Conservation (phyloP, 2,888 invertebrate genomes). For the Sycophila texana region DNA sequence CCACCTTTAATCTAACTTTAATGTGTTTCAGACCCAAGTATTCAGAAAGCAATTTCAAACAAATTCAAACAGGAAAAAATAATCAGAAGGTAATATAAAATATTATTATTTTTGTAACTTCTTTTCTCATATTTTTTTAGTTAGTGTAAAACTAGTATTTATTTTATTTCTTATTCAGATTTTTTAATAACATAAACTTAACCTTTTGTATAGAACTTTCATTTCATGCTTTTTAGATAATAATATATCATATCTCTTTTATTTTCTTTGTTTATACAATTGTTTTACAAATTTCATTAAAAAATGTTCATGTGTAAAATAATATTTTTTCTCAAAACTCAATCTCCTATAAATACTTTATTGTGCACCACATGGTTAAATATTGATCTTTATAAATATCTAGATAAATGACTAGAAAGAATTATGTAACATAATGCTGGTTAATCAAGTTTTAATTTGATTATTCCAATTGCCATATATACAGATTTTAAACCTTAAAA, state of each 20-base stretch:
- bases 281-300: background rate
- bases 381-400: background rate
- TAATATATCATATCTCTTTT: background rate
- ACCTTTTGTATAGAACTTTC: background rate
- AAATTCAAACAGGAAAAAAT: background rate
- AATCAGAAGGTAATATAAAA: slow-evolving; percentile 29
- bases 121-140: background rate
- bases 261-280: background rate
- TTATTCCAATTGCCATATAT: background rate
- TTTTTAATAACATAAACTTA: background rate
- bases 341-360: background rate
- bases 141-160: no score
- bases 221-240: background rate
- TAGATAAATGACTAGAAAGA: background rate
- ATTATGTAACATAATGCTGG: background rate
- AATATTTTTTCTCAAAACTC: background rate
- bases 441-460: background rate
- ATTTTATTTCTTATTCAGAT: background rate
- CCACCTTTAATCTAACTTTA: slow-evolving; percentile 28
- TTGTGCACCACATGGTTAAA: background rate
- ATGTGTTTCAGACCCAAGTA: slow-evolving; percentile 50
- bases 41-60: slow-evolving; percentile 8
- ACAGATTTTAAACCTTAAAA: no score
- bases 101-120: background rate
- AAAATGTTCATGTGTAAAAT: slow-evolving; percentile 2